Conservation (phyloP, 1,140 invertebrate species). For the Drosophila lowei region DNA sequence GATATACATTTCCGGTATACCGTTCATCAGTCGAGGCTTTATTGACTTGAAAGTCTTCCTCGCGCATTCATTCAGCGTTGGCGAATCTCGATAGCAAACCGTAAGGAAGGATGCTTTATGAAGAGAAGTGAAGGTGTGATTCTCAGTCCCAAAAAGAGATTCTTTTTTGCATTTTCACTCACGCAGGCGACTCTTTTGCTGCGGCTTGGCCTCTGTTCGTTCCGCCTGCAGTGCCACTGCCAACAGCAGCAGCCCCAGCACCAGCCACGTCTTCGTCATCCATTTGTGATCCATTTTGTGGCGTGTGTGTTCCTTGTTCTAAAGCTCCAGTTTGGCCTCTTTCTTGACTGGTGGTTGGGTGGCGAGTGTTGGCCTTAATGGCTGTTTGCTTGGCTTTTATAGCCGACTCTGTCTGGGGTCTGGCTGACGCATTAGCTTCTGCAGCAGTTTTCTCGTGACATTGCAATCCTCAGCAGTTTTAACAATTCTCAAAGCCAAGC, state of each 20-base stretch:
- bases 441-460: constrained; percentile 67
- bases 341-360: not conserved
- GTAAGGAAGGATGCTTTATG: constrained; percentile 87
- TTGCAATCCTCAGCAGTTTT: constrained; percentile 69
- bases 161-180: constrained; percentile 20
- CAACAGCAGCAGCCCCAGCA: constrained; percentile 32
- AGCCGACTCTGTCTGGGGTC: constrained; percentile 11
- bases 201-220: constrained; percentile 2
- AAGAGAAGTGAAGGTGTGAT: not conserved
- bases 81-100: constrained; percentile 86
- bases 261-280: not conserved
- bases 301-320: constrained; percentile 2
- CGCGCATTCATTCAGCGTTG: constrained; percentile 85
- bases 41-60: constrained; percentile 84
- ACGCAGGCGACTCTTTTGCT: constrained; percentile 47
- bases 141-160: not conserved
- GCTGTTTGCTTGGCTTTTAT: constrained; percentile 56
- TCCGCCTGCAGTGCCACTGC: constrained; percentile 11
- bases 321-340: not conserved
- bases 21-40: constrained; percentile 84
- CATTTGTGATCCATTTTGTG: constrained; percentile 31
- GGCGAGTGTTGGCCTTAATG: constrained; percentile 31
- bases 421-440: constrained; percentile 54
- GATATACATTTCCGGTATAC: constrained; percentile 87
- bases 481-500: constrained; percentile 28